phyloP scores from a whole-genome alignment of 1,140 invertebrate genomes.

The Argopecten irradians region DNA sequence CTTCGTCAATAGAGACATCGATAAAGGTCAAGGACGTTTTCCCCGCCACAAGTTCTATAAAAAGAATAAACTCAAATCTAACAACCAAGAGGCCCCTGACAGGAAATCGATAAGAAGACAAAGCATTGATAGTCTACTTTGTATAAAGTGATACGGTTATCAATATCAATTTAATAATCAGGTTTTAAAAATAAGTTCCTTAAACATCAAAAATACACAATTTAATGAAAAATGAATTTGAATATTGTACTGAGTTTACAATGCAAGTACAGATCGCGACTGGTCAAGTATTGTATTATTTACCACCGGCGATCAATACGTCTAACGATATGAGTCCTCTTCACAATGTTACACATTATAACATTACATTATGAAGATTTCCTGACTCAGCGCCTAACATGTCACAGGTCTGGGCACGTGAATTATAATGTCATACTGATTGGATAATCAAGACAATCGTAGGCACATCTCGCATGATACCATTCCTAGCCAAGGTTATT shows the following conservation, averaged over 20 bases:
- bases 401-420: slow-evolving; percentile 6
- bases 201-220: not conserved
- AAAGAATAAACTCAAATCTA: not conserved
- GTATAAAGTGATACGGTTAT: not conserved
- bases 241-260: not conserved
- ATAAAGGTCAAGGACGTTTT: not conserved
- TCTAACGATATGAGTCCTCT: not conserved
- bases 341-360: not conserved
- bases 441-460: slow-evolving; percentile 2
- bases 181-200: not conserved
- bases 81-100: not conserved
- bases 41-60: slow-evolving; percentile 5
- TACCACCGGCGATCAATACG: not conserved
- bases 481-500: slow-evolving; percentile 15
- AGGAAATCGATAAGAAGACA: not conserved
- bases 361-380: not conserved
- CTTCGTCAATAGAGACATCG: not conserved
- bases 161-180: not conserved
- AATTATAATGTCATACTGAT: slow-evolving; percentile 7
- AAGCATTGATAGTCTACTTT: not conserved
- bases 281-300: slow-evolving; percentile 18
- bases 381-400: slow-evolving; percentile 5
- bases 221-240: not conserved
- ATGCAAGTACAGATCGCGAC: not conserved
- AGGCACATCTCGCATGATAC: not conserved